Evolutionary conservation across 2,888 invertebrate species (phyloP).

Genomic region (Lamproptera curius): DNA sequence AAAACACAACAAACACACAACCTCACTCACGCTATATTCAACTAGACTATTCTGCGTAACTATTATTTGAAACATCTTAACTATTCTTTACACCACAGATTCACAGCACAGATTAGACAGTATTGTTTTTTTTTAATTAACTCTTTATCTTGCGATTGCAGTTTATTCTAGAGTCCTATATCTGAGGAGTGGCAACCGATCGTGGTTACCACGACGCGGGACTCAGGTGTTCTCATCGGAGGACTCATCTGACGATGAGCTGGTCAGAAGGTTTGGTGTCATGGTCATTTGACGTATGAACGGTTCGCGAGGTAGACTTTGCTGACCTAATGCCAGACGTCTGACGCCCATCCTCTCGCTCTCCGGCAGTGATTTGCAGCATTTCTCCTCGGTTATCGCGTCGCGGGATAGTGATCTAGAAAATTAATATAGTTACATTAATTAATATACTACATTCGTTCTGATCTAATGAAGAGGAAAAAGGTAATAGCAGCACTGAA

Average conservation of each 20-base stretch:
- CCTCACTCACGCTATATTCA: slow-evolving; percentile 10
- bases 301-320: slow-evolving; percentile 78
- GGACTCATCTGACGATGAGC: slow-evolving; percentile 78
- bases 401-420: slow-evolving; percentile 80
- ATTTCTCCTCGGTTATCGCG: slow-evolving; percentile 85
- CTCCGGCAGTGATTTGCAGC: slow-evolving; percentile 80
- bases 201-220: slow-evolving; percentile 69
- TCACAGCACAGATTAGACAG: slow-evolving; percentile 51
- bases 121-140: slow-evolving; percentile 22
- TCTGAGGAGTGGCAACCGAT: slow-evolving; percentile 71
- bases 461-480: no score
- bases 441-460: no score
- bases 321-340: slow-evolving; percentile 74
- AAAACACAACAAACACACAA: slow-evolving; percentile 10
- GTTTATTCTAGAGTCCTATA: slow-evolving; percentile 63
- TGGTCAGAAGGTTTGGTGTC: slow-evolving; percentile 80
- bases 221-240: slow-evolving; percentile 75
- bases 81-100: slow-evolving; percentile 39
- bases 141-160: slow-evolving; percentile 18
- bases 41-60: slow-evolving; percentile 21
- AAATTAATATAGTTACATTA: neutral
- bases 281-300: slow-evolving; percentile 79
- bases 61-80: slow-evolving; percentile 20
- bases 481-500: no score
- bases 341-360: slow-evolving; percentile 74